Conservation (phyloP, 2,113 vertebrate species). For the Antechinus stuartii region DNA sequence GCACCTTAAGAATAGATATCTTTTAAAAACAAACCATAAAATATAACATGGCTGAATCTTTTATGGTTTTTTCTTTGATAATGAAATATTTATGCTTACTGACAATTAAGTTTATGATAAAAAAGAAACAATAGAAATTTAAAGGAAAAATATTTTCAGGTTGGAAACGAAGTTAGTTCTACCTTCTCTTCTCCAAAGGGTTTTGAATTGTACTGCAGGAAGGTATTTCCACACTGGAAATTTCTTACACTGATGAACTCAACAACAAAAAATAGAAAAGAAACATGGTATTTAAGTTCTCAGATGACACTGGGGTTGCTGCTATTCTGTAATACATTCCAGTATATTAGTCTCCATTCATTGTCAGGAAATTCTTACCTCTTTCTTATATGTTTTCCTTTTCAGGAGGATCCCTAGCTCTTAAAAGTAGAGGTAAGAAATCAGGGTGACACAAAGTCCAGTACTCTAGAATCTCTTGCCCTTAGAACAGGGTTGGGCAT, state of each 20-base stretch:
- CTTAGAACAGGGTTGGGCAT: background rate
- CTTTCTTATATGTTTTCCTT: background rate
- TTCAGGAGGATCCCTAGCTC: background rate
- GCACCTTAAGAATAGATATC: too few relatives aligned
- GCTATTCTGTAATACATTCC: background rate
- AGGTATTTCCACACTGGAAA: background rate
- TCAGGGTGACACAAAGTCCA: background rate
- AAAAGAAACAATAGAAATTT: background rate
- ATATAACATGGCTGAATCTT: background rate
- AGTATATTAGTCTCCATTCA: background rate
- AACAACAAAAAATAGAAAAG: background rate
- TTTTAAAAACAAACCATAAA: background rate
- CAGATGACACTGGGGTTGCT: background rate
- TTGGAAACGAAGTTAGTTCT: background rate
- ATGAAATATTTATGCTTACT: background rate
- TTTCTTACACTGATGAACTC: background rate
- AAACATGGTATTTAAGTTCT: background rate
- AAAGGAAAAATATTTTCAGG: background rate
- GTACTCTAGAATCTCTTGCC: background rate
- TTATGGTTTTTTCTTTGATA: background rate
- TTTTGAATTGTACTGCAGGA: background rate
- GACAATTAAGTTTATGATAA: background rate
- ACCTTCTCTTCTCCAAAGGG: background rate
- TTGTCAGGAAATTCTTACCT: background rate
- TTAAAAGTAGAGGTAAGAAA: background rate